Evolutionary conservation across 92 coral and sea anemone species (phyloP).

Genomic region (Meandrina meandrites): DNA sequence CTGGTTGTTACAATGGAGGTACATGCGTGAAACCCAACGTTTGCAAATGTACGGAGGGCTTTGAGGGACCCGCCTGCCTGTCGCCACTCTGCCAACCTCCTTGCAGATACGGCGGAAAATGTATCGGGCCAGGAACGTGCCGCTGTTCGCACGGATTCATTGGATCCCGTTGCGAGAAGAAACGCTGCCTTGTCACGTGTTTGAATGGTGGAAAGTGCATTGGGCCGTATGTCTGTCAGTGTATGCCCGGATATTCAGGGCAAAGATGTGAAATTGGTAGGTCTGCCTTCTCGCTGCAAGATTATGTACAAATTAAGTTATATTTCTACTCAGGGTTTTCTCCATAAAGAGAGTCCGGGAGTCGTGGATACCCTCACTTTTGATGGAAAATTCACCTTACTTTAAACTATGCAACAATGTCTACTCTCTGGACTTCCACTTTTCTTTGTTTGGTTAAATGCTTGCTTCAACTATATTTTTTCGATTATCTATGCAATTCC

Average conservation of each 20-base stretch:
- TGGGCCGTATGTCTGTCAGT: conserved; percentile 78
- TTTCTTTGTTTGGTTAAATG: neutral
- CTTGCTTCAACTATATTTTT: too few relatives aligned
- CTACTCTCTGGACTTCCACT: neutral
- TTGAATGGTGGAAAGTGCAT: conserved; percentile 85
- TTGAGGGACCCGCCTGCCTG: conserved; percentile 72
- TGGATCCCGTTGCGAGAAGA: conserved; percentile 75
- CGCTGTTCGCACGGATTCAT: conserved; percentile 78
- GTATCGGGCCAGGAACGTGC: conserved; percentile 78
- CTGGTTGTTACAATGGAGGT: conserved; percentile 87
- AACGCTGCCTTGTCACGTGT: conserved; percentile 73
- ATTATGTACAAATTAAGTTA: neutral
- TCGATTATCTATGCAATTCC: neutral
- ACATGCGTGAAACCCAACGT: conserved; percentile 69
- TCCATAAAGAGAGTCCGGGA: neutral
- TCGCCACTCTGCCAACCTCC: conserved; percentile 60
- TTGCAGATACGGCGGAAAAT: conserved; percentile 78
- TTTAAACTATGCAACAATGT: neutral
- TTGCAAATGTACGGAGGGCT: conserved; percentile 78
- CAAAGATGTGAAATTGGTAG: conserved; percentile 88
- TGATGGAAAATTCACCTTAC: neutral
- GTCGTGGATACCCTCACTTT: neutral
- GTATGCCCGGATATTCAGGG: conserved; percentile 77
- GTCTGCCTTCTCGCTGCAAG: neutral
- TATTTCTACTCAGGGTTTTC: neutral